A percentile compares a stretch with the other conserved stretches of the same genome.
These are phyloP conservation scores for Agriotes lineatus DNA, from an alignment of 2,888 invertebrate species.

Conservation along the genomic window DNA sequence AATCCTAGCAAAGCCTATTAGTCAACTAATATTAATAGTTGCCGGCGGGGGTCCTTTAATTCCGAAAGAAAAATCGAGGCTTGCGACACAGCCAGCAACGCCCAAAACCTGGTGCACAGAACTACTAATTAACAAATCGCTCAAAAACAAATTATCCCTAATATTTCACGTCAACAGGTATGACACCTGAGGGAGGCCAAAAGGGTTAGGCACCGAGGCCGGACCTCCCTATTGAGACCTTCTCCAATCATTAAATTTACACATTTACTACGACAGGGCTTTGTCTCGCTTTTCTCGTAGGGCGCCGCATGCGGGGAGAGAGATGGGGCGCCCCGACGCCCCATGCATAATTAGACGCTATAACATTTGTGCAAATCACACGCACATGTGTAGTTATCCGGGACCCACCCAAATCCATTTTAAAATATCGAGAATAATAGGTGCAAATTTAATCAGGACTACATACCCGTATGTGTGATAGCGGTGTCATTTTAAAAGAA, in stretches of 20 bases:
- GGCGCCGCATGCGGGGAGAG: neutral
- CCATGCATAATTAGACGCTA: slow-evolving; percentile 35
- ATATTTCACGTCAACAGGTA: slow-evolving; percentile 54
- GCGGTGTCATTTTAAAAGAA: slow-evolving; percentile 65
- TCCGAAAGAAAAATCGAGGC: slow-evolving; percentile 18
- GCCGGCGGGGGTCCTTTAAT: neutral
- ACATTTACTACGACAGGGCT: slow-evolving; percentile 38
- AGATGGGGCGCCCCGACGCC: slow-evolving; percentile 8
- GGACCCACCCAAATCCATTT: slow-evolving; percentile 57
- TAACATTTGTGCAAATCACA: slow-evolving; percentile 53
- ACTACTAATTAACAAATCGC: slow-evolving; percentile 65
- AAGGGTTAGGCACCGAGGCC: slow-evolving; percentile 48
- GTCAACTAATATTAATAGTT: slow-evolving; percentile 27
- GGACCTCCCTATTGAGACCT: slow-evolving; percentile 49
- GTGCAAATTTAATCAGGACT: slow-evolving; percentile 65
- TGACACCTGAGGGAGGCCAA: slow-evolving; percentile 51
- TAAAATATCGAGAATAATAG: slow-evolving; percentile 60
- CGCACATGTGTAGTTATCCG: slow-evolving; percentile 56
- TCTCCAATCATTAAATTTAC: slow-evolving; percentile 51
- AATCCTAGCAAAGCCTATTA: slow-evolving; percentile 35
- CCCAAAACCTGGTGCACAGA: slow-evolving; percentile 13
- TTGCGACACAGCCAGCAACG: neutral
- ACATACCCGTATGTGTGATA: slow-evolving; percentile 62
- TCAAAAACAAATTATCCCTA: slow-evolving; percentile 55
- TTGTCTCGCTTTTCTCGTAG: slow-evolving; percentile 35